Evolutionary conservation across 2,797 vertebrate genomes (phyloP).

Genomic region (Micropoecilia bifurca): DNA sequence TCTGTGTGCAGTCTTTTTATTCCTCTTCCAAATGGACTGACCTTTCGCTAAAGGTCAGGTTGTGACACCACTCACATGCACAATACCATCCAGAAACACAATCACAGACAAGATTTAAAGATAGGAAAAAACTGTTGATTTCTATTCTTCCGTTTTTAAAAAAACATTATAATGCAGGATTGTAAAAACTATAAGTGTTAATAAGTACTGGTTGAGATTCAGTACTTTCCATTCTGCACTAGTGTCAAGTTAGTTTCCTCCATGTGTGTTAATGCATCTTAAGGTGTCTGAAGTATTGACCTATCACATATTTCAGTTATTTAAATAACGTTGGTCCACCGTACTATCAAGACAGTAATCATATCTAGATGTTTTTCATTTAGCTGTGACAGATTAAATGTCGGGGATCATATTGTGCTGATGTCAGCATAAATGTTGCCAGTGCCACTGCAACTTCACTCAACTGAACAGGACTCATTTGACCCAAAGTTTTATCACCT

Average conservation of each 20-base stretch:
- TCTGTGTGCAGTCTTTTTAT: constrained; percentile 56
- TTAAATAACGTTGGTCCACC: not conserved
- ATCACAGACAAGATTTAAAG: constrained; percentile 43
- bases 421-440: not conserved
- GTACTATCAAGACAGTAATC: not conserved
- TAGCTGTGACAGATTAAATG: not conserved
- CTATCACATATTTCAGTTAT: not conserved
- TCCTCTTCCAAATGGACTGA: constrained; percentile 66
- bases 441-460: not conserved
- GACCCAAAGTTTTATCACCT: not conserved
- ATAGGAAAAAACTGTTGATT: constrained; percentile 25
- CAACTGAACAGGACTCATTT: not conserved
- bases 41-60: constrained; percentile 77
- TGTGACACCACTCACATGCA: constrained; percentile 76
- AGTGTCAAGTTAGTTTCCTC: not conserved
- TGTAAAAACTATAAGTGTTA: constrained; percentile 19
- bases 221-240: not conserved
- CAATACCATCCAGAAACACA: constrained; percentile 57
- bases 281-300: not conserved
- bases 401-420: not conserved
- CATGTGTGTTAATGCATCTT: not conserved
- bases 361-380: not conserved
- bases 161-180: constrained; percentile 47
- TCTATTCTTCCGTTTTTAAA: constrained; percentile 31
- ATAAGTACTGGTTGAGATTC: too few relatives aligned